These are phyloP conservation scores for Heliothis peltigera DNA, from an alignment of 2,888 invertebrate genomes.

Conservation along the genomic window DNA sequence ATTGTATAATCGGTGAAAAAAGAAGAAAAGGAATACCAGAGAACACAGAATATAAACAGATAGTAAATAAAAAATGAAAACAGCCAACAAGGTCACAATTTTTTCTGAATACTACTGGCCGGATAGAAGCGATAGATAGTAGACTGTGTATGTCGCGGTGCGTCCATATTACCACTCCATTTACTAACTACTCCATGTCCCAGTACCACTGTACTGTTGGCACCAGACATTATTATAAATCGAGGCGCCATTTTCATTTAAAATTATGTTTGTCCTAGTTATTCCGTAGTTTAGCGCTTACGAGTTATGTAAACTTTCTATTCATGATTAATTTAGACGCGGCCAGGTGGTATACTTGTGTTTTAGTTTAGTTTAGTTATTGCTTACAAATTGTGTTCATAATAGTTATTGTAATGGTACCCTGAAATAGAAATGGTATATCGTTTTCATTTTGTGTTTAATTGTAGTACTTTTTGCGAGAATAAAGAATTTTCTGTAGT, in stretches of 20 bases:
- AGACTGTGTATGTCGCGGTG: too few species aligned
- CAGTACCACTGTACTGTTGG: constrained; percentile 19
- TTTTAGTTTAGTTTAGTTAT: constrained; percentile 20
- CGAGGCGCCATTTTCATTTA: constrained; percentile 21
- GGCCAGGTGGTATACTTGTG: constrained; percentile 30
- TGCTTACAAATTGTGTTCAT: constrained; percentile 26
- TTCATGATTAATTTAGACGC: constrained; percentile 38
- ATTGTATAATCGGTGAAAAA: too few species aligned
- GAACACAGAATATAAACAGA: too few species aligned
- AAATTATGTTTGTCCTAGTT: constrained; percentile 20
- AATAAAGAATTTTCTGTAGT: not conserved
- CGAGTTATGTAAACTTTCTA: constrained; percentile 38
- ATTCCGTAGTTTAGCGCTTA: constrained; percentile 10
- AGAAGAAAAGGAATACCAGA: too few species aligned
- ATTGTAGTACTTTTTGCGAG: not conserved
- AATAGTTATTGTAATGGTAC: constrained; percentile 22
- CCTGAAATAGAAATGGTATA: not conserved
- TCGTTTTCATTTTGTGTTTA: not conserved
- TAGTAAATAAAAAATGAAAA: too few species aligned
- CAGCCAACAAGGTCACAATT: too few species aligned
- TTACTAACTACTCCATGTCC: not conserved
- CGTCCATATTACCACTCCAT: too few species aligned
- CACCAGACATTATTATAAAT: constrained; percentile 17
- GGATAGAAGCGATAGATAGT: too few species aligned
- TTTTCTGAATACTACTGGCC: too few species aligned